phyloP scores from a whole-genome alignment of 2,113 vertebrate genomes.

The Petrocephalus microphthalmus region DNA sequence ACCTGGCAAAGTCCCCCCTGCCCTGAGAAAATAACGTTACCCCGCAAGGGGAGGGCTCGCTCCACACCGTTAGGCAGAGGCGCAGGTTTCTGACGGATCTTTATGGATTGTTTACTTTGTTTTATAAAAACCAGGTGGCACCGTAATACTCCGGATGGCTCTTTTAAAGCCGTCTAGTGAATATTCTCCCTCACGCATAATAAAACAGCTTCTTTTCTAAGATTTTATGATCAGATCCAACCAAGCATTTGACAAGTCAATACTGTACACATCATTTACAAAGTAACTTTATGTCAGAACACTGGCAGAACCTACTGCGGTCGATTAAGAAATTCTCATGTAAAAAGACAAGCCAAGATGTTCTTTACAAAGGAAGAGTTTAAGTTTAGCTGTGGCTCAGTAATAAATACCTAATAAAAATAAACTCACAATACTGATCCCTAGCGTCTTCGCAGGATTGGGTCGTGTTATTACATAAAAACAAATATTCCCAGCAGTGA shows the following conservation, averaged over 20 bases:
- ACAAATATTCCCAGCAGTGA: neutral
- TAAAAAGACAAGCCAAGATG: neutral
- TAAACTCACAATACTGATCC: neutral
- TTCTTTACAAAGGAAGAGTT: neutral
- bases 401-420: neutral
- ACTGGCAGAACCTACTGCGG: neutral
- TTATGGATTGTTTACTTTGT: constrained; percentile 7
- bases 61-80: neutral
- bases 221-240: constrained; percentile 1
- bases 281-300: constrained; percentile 1
- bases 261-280: constrained; percentile 4
- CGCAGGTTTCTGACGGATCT: neutral
- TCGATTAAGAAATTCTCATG: neutral
- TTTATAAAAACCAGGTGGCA: neutral
- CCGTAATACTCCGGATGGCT: neutral
- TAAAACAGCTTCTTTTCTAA: neutral
- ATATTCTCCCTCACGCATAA: neutral
- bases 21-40: neutral
- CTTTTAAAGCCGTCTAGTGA: neutral
- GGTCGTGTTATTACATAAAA: neutral
- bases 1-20: constrained; percentile 44
- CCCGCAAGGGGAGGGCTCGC: neutral
- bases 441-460: neutral
- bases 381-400: neutral
- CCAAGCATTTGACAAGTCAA: constrained; percentile 3